Base-by-base conservation (phyloP, 2,113 vertebrate genomes). In the Kryptolebias marmoratus region DNA sequence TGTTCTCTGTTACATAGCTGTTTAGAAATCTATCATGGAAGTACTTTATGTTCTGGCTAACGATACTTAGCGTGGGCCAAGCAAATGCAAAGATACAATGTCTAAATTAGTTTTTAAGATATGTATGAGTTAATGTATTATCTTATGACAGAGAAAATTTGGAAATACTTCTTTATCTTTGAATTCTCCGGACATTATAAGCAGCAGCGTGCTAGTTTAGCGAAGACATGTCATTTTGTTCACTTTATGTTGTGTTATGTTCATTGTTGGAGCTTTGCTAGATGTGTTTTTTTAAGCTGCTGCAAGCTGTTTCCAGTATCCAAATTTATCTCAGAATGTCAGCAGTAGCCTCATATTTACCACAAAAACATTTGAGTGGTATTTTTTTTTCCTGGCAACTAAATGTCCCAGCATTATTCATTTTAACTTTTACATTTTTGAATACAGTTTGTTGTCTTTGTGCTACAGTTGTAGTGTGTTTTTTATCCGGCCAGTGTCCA, bases 331-430 rank as follows among this genome's bases (percentile, higher is more conserved):
- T 50, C 47, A 27, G 49, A 16, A 54, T 64, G 32, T 11, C 66
- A 71, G 67, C 32, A 27, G 47, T 47, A 77, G 56, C 0, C 54
- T 58, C 28, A 48, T 64, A 62, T 69, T 49, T 58, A 50, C 50
- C 59, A 67, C 0, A 56, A 16, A 5, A 27, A 68, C 11, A 2
- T 69, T 69, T 68, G 59, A 69, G 18, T 64, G 28, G 16, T 76
- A 39, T 57, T 69, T 56, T 63, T 69, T 62, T 70, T n/a, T 54
- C 18, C 49, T 62, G 16, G 55, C 27, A 70, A 44, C 45, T 32
- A 18, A 62, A 55, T 53, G n/a, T 68, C 13, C 28, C 32, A 53
- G 11, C 28, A 16, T 13, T 27, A 1, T 59, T 54, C n/a, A 32
- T 75, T 50, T 58, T 1, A 10, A 11, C n/a, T 49, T 68, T 49